A percentile compares a stretch with the other conserved stretches of the same genome.
phyloP scores from a whole-genome alignment of 1,140 invertebrate genomes.

The Tetramorium parvispinum region DNA sequence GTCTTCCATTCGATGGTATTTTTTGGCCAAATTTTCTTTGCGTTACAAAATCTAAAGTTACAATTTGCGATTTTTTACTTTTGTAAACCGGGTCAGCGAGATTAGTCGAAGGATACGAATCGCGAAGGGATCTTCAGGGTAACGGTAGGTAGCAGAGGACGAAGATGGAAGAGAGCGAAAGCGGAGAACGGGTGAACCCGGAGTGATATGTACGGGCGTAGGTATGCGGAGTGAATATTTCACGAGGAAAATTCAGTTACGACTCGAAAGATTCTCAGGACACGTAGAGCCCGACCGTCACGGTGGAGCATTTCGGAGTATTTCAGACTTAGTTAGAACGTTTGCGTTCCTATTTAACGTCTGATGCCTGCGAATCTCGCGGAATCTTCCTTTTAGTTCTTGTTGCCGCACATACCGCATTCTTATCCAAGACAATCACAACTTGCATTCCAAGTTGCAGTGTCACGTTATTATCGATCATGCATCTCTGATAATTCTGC shows the following conservation, averaged over 20 bases:
- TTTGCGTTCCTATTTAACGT: conserved; percentile 83
- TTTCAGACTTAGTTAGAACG: conserved; percentile 84
- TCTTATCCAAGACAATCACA: conserved; percentile 65
- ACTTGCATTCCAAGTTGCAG: conserved; percentile 36
- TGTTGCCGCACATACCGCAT: conserved; percentile 61
- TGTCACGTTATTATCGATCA: background rate
- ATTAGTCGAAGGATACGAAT: conserved; percentile 60
- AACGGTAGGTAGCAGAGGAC: conserved; percentile 21
- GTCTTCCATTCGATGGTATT: background rate
- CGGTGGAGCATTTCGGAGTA: conserved; percentile 80
- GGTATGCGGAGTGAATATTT: conserved; percentile 84
- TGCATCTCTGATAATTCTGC: background rate
- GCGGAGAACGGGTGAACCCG: conserved; percentile 71
- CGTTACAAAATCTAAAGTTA: background rate
- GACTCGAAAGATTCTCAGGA: conserved; percentile 82
- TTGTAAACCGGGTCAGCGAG: conserved; percentile 64
- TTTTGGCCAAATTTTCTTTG: background rate
- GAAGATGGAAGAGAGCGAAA: conserved; percentile 58
- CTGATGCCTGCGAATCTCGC: conserved; percentile 70
- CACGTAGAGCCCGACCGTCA: conserved; percentile 80
- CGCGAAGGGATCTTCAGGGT: conserved; percentile 5
- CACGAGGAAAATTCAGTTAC: conserved; percentile 85
- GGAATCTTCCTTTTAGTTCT: conserved; percentile 69
- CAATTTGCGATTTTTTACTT: conserved; percentile 11
- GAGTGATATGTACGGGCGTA: conserved; percentile 83